Evolutionary conservation across 2,888 invertebrate genomes (phyloP).

Genomic region (Amaurobius ferox): DNA sequence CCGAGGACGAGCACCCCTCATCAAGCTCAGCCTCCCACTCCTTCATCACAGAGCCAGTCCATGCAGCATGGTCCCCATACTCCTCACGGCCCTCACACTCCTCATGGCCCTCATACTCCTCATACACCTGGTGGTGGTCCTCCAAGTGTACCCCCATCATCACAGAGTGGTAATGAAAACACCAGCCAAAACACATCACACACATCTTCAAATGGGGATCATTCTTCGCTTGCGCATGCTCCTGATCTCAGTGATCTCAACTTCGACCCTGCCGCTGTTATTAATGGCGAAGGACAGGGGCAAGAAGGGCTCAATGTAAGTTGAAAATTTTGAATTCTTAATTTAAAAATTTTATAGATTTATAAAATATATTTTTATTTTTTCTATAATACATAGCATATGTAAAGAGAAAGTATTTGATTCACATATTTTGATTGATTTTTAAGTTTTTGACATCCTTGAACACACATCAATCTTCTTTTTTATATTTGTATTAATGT

Average conservation of each 20-base stretch:
- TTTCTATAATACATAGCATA: too few species aligned
- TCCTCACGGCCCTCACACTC: conserved; percentile 81
- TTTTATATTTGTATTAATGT: too few species aligned
- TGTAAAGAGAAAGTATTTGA: too few species aligned
- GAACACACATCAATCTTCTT: too few species aligned
- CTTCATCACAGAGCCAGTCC: conserved; percentile 42
- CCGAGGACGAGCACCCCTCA: conserved; percentile 62
- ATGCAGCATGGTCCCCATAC: conserved; percentile 82
- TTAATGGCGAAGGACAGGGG: conserved; percentile 90
- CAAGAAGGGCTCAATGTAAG: conserved; percentile 94
- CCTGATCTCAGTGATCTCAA: conserved; percentile 83
- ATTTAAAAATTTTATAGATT: too few species aligned
- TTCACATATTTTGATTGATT: too few species aligned
- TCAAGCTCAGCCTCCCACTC: conserved; percentile 49
- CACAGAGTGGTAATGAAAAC: conserved; percentile 74
- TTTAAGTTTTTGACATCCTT: too few species aligned
- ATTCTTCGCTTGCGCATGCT: conserved; percentile 49
- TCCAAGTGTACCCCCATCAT: conserved; percentile 71
- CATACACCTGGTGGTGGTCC: conserved; percentile 81
- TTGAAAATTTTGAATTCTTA: too few species aligned
- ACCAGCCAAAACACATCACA: conserved; percentile 77
- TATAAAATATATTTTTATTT: too few species aligned
- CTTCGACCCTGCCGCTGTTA: conserved; percentile 94
- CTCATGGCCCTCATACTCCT: conserved; percentile 82
- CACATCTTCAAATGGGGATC: conserved; percentile 74